Evolutionary conservation across 2,888 invertebrate genomes (phyloP).

Genomic region (Acrobeloides nanus): DNA sequence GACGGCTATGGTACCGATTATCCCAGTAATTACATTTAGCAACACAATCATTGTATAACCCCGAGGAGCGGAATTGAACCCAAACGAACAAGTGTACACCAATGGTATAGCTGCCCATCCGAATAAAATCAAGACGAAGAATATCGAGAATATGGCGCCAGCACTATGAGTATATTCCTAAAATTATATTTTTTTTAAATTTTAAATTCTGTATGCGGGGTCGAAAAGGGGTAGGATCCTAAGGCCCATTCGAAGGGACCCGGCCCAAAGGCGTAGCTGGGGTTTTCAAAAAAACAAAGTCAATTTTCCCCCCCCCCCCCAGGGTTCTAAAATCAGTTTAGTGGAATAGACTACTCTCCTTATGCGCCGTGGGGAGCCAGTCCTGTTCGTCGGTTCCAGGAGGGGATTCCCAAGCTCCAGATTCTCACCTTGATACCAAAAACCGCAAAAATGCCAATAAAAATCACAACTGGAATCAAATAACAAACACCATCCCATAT

Average conservation of each 20-base stretch:
- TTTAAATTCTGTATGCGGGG: too few relatives aligned
- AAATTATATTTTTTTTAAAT: too few relatives aligned
- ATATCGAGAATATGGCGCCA: slow-evolving; percentile 17
- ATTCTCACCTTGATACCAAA: slow-evolving; percentile 33
- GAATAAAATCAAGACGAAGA: slow-evolving; percentile 27
- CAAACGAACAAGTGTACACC: slow-evolving; percentile 43
- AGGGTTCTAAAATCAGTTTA: too few relatives aligned
- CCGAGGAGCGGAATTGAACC: slow-evolving; percentile 42
- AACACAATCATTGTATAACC: slow-evolving; percentile 45
- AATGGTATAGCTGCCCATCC: slow-evolving; percentile 42
- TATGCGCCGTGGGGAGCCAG: too few relatives aligned
- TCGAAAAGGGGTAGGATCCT: too few relatives aligned
- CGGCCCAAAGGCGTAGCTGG: too few relatives aligned
- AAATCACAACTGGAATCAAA: slow-evolving; percentile 27
- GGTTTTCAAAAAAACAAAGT: too few relatives aligned
- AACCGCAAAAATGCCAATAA: slow-evolving; percentile 31
- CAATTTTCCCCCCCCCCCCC: too few relatives aligned
- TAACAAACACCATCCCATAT: slow-evolving; percentile 40
- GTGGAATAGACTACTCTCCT: too few relatives aligned
- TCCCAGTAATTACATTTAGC: slow-evolving; percentile 39
- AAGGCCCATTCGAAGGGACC: too few relatives aligned
- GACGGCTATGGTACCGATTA: slow-evolving; percentile 44
- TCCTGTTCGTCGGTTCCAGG: too few relatives aligned
- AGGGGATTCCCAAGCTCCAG: too few relatives aligned
- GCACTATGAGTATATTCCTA: neutral